A percentile compares a stretch with the other conserved stretches of the same genome.
Conservation (phyloP, 2,888 invertebrate genomes). For the Dolichomitus sp. region DNA sequence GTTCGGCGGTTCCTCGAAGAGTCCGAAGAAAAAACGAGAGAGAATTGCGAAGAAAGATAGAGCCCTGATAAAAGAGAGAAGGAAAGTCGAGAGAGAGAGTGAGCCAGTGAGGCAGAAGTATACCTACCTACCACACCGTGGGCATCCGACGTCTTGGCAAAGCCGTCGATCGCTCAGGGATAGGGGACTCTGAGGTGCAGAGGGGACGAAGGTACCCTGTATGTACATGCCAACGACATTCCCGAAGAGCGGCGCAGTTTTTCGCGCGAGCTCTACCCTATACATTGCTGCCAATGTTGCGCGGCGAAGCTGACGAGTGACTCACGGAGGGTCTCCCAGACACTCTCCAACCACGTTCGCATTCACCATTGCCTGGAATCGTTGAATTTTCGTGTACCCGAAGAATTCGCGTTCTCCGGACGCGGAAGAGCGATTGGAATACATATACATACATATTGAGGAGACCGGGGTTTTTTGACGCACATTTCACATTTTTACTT, state of each 20-base stretch:
- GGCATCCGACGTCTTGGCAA: constrained; percentile 76
- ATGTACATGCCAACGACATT: constrained; percentile 84
- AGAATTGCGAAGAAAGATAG: constrained; percentile 68
- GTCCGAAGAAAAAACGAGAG: constrained; percentile 63
- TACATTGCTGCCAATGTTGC: constrained; percentile 58
- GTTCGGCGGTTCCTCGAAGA: constrained; percentile 71
- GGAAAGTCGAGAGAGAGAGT: constrained; percentile 59
- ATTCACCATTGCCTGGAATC: constrained; percentile 45
- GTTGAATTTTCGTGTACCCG: constrained; percentile 58
- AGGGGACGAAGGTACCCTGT: constrained; percentile 78
- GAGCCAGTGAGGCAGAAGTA: constrained; percentile 64
- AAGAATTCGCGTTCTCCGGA: constrained; percentile 45
- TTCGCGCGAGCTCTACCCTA: constrained; percentile 74
- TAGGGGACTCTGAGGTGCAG: constrained; percentile 72
- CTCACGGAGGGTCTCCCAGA: constrained; percentile 71
- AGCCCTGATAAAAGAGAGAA: constrained; percentile 61
- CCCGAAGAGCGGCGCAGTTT: constrained; percentile 83
- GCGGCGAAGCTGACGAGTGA: constrained; percentile 75
- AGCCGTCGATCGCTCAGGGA: constrained; percentile 69
- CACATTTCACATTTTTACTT: not conserved
- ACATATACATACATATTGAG: not conserved
- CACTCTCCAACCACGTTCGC: constrained; percentile 44
- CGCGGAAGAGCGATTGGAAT: constrained; percentile 55
- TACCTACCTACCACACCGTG: constrained; percentile 55
- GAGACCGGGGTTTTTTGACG: constrained; percentile 3